Conservation (phyloP, 2,888 invertebrate species). For the Argyresthia albistria region DNA sequence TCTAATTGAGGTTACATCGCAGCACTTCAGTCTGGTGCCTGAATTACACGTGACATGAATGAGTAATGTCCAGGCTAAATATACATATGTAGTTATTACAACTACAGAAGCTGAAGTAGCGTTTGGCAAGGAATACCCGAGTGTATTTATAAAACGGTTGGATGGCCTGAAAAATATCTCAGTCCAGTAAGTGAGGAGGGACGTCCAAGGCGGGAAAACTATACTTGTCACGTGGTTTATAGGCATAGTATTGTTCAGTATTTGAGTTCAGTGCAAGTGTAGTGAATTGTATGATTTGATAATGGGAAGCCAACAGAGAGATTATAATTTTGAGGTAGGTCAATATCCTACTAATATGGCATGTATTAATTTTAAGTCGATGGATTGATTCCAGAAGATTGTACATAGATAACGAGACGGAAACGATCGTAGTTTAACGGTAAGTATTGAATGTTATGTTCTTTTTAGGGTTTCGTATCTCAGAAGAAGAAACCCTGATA, state of each 20-base stretch:
- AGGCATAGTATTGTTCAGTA: constrained; percentile 23
- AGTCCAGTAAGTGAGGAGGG: constrained; percentile 37
- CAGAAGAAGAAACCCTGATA: too few species aligned
- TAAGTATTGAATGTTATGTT: too few species aligned
- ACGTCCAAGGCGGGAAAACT: constrained; percentile 22
- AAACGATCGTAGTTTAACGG: too few species aligned
- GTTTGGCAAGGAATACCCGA: constrained; percentile 41
- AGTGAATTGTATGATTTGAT: not conserved
- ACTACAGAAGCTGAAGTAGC: not conserved
- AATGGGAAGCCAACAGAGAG: not conserved
- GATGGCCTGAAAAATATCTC: constrained; percentile 28
- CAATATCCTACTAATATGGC: not conserved
- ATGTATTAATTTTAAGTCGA: too few species aligned
- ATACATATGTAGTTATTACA: not conserved
- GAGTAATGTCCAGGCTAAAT: not conserved
- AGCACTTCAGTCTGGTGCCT: too few species aligned
- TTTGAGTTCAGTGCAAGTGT: not conserved
- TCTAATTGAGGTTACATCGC: not conserved
- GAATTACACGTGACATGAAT: too few species aligned
- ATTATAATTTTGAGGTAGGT: not conserved
- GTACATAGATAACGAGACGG: too few species aligned
- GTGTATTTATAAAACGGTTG: constrained; percentile 48
- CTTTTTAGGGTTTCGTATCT: too few species aligned
- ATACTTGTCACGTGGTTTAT: constrained; percentile 1
- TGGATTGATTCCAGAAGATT: too few species aligned